phyloP scores from a whole-genome alignment of 2,113 vertebrate genomes.

The Lathamus discolor region DNA sequence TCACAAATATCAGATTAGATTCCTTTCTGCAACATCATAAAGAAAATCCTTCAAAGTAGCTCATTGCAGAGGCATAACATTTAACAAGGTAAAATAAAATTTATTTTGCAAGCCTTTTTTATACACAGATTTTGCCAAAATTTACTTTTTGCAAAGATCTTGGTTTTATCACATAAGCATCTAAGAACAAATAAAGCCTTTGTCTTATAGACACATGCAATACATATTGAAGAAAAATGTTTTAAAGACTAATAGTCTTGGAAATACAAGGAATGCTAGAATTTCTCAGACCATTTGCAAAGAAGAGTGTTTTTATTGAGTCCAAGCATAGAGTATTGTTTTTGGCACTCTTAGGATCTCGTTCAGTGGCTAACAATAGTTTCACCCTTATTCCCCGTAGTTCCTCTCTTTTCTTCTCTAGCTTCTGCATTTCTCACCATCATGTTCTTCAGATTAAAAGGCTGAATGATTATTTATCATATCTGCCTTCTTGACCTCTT shows the following conservation, averaged over 20 bases:
- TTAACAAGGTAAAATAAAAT: not conserved
- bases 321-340: fast-evolving
- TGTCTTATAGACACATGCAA: no score
- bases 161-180: not conserved
- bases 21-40: not conserved
- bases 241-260: not conserved
- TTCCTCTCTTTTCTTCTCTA: not conserved
- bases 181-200: not conserved
- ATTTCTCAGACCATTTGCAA: not conserved
- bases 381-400: not conserved
- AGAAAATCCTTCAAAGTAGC: not conserved
- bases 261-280: not conserved
- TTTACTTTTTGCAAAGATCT: not conserved
- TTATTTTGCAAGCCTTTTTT: not conserved
- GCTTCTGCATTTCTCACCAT: not conserved
- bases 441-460: not conserved
- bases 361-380: not conserved
- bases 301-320: not conserved
- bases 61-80: not conserved
- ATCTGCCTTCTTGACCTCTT: not conserved
- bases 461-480: not conserved
- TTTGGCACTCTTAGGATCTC: not conserved
- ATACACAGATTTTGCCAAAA: not conserved
- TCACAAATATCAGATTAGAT: not conserved
- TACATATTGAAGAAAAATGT: not conserved